Evolutionary conservation across 2,888 invertebrate species (phyloP), one percentile per base, ranked within the genome.

Genomic region (Rhorus exstirpatorius): DNA sequence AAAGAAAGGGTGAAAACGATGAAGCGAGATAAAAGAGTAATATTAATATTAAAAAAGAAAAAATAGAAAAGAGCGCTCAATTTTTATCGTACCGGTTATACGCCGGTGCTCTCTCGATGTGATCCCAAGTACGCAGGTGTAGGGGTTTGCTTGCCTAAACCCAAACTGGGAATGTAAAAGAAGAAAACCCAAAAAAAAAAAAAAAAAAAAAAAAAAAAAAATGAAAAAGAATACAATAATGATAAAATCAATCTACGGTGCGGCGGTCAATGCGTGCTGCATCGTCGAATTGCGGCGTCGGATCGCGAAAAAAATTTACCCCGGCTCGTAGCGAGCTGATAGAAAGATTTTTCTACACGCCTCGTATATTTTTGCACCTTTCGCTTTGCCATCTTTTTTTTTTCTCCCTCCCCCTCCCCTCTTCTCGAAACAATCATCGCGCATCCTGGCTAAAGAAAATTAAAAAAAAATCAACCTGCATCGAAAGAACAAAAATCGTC

Each of bases 61-160:
- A 58, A 53, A 58, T 21, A 55, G 46, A 46, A 68, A 74, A 60
- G 81, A 81, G 83, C 81, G 85, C 84, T 84, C 87, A 87, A 87
- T 85, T 85, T 83, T 85, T 83, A 83, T 41, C 26, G 75, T 58
- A 41, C 70, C 78, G 81, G 81, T 78, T 82, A 74, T 70, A 82
- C 55, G 68, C 78, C 81, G 75, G 75, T 58, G 78, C 35, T 75
- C 70, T 70, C n/a, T n/a, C n/a, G n/a, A 76, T 79, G 82, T 82
- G 82, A 82, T 82, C 75, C 72, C 75, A 67, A 60, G 51, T 82
- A 79, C 82, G 60, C 70, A 35, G n/a, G n/a, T n/a, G n/a, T 24
- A 71, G 67, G 79, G 76, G 68, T 79, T 82, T 82, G 82, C 79
- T 75, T 75, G 82, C 82, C 82, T 82, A 82, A 82, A 77, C 17